A percentile compares a stretch with the other conserved stretches of the same genome.
Evolutionary conservation across 2,113 vertebrate genomes (phyloP).

Genomic region (Macquaria australasica): DNA sequence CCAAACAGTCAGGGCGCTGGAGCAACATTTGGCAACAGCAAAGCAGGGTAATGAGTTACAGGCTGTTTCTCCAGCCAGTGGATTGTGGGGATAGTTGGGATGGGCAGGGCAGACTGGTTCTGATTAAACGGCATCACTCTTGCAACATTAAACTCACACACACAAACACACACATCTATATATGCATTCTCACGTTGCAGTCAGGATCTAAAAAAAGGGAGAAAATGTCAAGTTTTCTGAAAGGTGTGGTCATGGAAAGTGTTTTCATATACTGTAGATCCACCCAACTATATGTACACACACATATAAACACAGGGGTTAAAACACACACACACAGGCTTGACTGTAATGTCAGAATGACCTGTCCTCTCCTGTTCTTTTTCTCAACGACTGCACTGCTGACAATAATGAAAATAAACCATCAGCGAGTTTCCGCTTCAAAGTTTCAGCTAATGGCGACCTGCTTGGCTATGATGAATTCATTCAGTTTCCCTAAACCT

Average conservation of each 20-base stretch:
- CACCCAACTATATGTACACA: constrained; percentile 34
- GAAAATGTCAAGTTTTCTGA: constrained; percentile 54
- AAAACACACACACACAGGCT: not conserved
- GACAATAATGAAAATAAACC: constrained; percentile 44
- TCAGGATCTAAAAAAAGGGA: constrained; percentile 29
- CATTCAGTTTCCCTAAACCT: constrained; percentile 44
- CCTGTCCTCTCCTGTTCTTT: not conserved
- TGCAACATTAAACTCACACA: constrained; percentile 23
- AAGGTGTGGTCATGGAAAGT: constrained; percentile 71
- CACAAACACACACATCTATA: not conserved
- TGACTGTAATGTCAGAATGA: constrained; percentile 30
- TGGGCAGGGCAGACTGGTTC: constrained; percentile 49
- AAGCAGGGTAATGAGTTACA: constrained; percentile 62
- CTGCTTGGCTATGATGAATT: constrained; percentile 45
- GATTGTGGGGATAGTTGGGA: constrained; percentile 53
- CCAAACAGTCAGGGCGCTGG: constrained; percentile 25
- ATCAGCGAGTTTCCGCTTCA: constrained; percentile 37
- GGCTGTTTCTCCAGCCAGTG: constrained; percentile 46
- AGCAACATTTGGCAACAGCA: constrained; percentile 60
- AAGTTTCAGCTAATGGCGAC: constrained; percentile 40
- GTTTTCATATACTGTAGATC: constrained; percentile 46
- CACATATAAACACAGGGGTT: not conserved
- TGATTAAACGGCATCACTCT: constrained; percentile 47
- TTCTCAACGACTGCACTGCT: not conserved
- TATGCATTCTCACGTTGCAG: constrained; percentile 2